A percentile compares a stretch with the other conserved stretches of the same genome.
Evolutionary conservation across 1,140 invertebrate genomes (phyloP).

Genomic region (Nymphalis io): DNA sequence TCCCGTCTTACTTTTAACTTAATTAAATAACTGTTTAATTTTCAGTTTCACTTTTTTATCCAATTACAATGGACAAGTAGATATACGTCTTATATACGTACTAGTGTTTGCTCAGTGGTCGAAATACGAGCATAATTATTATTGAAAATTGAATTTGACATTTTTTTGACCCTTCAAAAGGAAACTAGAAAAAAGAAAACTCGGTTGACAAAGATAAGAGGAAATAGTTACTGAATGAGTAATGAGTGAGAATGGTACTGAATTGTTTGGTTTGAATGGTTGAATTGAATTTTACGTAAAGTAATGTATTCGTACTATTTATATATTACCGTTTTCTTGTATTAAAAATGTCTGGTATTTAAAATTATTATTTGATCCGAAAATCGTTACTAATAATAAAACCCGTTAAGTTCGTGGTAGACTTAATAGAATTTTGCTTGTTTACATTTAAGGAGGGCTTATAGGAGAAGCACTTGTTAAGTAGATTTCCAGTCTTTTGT

Average conservation of each 20-base stretch:
- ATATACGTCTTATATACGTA: too few relatives aligned
- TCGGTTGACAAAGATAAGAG: too few relatives aligned
- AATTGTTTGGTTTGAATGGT: too few relatives aligned
- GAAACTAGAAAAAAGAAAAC: too few relatives aligned
- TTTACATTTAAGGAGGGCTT: conserved; percentile 1
- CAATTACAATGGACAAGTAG: too few relatives aligned
- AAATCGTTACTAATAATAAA: not conserved
- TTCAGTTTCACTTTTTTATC: not conserved
- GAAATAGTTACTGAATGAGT: too few relatives aligned
- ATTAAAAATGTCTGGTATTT: not conserved
- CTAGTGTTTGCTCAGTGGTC: too few relatives aligned
- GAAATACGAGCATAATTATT: too few relatives aligned
- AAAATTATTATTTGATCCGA: not conserved
- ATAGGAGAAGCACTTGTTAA: not conserved
- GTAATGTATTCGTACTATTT: not conserved
- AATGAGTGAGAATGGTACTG: too few relatives aligned
- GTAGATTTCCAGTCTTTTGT: conserved; percentile 4
- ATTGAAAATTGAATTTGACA: too few relatives aligned
- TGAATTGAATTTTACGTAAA: too few relatives aligned
- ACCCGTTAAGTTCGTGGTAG: not conserved
- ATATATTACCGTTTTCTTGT: not conserved
- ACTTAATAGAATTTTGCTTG: conserved; percentile 5
- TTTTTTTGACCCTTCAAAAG: too few relatives aligned
- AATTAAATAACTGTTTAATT: not conserved
- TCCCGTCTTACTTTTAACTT: not conserved